phyloP scores from a whole-genome alignment of 2,888 invertebrate species.

The Fabriciana adippe region DNA sequence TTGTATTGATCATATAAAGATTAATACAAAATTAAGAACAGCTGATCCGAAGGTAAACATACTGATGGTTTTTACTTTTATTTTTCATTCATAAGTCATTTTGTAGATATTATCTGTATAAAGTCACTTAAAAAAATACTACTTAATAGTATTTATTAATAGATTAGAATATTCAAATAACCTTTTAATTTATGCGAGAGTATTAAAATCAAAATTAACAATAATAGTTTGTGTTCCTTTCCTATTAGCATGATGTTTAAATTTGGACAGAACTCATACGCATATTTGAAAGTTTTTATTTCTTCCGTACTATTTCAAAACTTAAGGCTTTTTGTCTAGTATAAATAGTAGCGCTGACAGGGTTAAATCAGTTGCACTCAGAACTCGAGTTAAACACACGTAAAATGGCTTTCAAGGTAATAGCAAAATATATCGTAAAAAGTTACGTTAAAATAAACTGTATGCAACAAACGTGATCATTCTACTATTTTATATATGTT shows the following conservation, averaged over 20 bases:
- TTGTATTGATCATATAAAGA: no score
- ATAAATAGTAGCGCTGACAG: conserved; percentile 38
- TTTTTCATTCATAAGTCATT: no score
- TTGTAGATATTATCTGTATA: no score
- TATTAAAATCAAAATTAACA: neutral
- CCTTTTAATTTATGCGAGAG: no score
- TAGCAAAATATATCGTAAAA: conserved; percentile 15
- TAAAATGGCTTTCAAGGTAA: conserved; percentile 40
- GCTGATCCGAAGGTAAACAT: no score
- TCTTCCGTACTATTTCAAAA: conserved; percentile 36
- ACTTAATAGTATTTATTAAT: no score
- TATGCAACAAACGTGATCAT: neutral
- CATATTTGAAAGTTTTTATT: conserved; percentile 18
- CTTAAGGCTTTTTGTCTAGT: conserved; percentile 23
- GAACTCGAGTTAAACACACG: conserved; percentile 37
- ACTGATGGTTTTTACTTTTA: no score
- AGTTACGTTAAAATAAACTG: neutral
- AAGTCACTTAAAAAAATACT: no score
- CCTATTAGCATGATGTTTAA: neutral
- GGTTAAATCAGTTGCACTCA: conserved; percentile 37
- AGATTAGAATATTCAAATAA: no score
- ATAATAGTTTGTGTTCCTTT: neutral
- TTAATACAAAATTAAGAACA: no score
- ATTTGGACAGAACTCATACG: neutral
- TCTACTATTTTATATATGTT: neutral